Base-by-base conservation (phyloP, 1,140 invertebrate species). In the Papilio xuthus region DNA sequence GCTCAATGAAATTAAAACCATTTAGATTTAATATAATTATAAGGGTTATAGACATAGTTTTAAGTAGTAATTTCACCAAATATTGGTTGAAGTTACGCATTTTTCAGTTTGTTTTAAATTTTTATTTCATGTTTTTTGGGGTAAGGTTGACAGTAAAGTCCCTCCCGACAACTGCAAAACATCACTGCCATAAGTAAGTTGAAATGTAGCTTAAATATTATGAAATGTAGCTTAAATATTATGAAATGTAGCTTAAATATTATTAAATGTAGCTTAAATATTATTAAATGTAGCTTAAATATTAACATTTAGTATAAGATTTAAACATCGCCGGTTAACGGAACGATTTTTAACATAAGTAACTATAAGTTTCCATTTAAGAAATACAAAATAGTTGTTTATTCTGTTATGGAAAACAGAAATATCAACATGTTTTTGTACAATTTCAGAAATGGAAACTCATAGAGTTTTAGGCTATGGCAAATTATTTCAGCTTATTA, bases 161-260 rank as follows among this genome's bases (percentile, higher is more conserved):
- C 91, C 90, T 88, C 89, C 90, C 90, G 82, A 86, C 88, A 90
- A 90, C 88, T 85, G 90, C 91, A 90, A 85, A n/a, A 90, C 87
- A 89, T 85, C 89, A 93, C 91, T 93, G 91, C 91, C 91, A 93
- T 90, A 91, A 92, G 87, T 81, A 92, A 92, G 88, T 81, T 88
- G 85, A 83, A 80, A 79, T 84, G 76, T 91, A 91, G 88, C 88
- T 84, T 80, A 90, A 86, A 86, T 71, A 80, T 87, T 88, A 90
- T 77, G 85, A n/a, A n/a, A n/a, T n/a, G n/a, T n/a, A n/a, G n/a
- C n/a, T n/a, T n/a, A n/a, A n/a, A n/a, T n/a, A n/a, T n/a, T n/a
- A n/a, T 77, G 85, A n/a, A n/a, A n/a, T n/a, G n/a, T n/a, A n/a
- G n/a, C n/a, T n/a, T n/a, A n/a, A n/a, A n/a, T n/a, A n/a, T n/a